phyloP scores from a whole-genome alignment of 2,113 vertebrate species.

The Isurus oxyrinchus region DNA sequence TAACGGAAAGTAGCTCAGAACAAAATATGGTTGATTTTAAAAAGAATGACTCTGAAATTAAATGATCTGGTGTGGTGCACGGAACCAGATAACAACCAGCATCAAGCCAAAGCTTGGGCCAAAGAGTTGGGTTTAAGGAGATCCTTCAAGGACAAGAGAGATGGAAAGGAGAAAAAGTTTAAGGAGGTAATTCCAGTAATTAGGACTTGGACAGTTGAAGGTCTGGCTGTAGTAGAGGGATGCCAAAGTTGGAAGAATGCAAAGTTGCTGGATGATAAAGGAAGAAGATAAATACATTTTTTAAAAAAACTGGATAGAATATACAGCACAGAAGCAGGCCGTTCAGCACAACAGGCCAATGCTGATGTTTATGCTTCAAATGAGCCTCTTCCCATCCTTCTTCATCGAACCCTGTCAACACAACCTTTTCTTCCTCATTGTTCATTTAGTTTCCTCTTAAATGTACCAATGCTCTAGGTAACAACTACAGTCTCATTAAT shows the following conservation, averaged over 20 bases:
- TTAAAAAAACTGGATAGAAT: too few relatives aligned
- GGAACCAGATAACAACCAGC: neutral
- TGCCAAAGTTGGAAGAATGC: neutral
- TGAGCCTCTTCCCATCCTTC: too few relatives aligned
- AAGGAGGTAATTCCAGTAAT: neutral
- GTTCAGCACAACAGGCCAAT: too few relatives aligned
- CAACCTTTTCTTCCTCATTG: too few relatives aligned
- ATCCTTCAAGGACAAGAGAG: neutral
- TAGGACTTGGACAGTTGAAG: neutral
- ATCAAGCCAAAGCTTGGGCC: neutral
- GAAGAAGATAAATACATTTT: neutral
- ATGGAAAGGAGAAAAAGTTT: neutral
- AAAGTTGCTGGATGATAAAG: neutral
- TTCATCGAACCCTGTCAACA: too few relatives aligned
- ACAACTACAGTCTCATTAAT: too few relatives aligned
- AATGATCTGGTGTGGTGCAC: neutral
- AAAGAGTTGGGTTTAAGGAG: neutral
- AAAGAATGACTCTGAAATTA: neutral
- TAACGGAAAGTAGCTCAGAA: neutral
- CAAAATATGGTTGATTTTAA: neutral
- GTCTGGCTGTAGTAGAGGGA: too few relatives aligned
- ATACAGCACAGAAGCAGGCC: too few relatives aligned
- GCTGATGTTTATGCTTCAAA: too few relatives aligned
- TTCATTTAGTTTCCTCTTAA: too few relatives aligned
- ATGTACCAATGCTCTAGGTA: too few relatives aligned